Percentiles rank a stretch among this genome's conserved stretches.
Evolutionary conservation across 2,113 vertebrate species (phyloP).

Genomic region (Phrynosoma platyrhinos): DNA sequence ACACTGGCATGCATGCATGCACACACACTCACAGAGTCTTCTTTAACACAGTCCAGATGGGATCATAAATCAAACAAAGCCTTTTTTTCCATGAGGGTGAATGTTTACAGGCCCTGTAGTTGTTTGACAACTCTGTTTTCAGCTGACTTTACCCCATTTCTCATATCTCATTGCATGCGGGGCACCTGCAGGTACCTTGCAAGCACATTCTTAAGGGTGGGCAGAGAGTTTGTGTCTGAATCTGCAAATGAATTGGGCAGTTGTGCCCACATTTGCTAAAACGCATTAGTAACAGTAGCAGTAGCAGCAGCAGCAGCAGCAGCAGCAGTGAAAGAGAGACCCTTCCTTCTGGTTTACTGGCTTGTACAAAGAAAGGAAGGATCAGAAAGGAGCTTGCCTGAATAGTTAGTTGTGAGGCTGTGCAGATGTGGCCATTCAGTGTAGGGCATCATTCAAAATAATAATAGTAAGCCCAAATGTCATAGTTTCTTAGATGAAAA

Average conservation of each 20-base stretch:
- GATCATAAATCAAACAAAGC: slow-evolving; percentile 17
- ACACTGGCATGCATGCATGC: no score
- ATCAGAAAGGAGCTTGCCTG: slow-evolving; percentile 3
- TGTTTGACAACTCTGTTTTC: slow-evolving; percentile 2
- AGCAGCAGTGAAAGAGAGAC: not conserved
- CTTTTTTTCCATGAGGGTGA: not conserved
- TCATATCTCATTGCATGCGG: not conserved
- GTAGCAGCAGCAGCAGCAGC: slow-evolving; percentile 14
- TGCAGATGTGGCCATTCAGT: slow-evolving; percentile 31
- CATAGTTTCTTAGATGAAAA: slow-evolving; percentile 46
- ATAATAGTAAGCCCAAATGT: slow-evolving; percentile 38
- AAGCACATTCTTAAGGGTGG: slow-evolving; percentile 15
- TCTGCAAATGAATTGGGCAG: slow-evolving; percentile 18
- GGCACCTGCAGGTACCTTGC: not conserved
- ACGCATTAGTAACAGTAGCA: slow-evolving; percentile 42
- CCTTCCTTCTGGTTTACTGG: slow-evolving; percentile 9
- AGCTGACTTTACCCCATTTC: slow-evolving; percentile 14
- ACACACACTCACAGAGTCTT: not conserved
- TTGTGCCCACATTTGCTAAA: not conserved
- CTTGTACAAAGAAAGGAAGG: slow-evolving; percentile 39
- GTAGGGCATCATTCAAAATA: slow-evolving; percentile 51
- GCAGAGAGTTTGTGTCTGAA: not conserved
- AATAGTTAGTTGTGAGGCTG: slow-evolving; percentile 29
- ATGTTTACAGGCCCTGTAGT: not conserved
- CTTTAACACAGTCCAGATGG: not conserved